These are phyloP conservation scores for Cryptus viduatorius DNA, from an alignment of 2,888 invertebrate genomes.

Conservation along the genomic window DNA sequence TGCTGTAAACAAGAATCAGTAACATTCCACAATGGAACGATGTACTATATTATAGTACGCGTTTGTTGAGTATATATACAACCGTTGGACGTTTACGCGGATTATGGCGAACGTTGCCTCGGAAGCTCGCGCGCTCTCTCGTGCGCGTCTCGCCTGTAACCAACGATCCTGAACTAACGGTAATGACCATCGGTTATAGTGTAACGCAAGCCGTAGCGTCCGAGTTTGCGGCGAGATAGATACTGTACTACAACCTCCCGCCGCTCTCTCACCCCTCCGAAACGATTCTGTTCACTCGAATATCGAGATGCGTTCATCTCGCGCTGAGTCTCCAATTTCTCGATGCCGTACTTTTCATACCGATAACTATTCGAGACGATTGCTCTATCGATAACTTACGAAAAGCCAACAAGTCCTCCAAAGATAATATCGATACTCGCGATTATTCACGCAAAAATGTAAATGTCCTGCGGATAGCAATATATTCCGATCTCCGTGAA, in stretches of 20 bases:
- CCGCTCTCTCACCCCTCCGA: not conserved
- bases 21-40: not conserved
- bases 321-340: not conserved
- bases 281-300: constrained; percentile 43
- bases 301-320: not conserved
- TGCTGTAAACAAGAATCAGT: not conserved
- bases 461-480: too few species aligned
- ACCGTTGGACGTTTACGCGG: constrained; percentile 63
- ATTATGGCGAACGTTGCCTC: constrained; percentile 55
- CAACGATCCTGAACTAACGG: constrained; percentile 67
- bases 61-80: not conserved
- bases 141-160: constrained; percentile 47
- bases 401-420: not conserved
- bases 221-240: constrained; percentile 31
- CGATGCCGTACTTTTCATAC: not conserved
- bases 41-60: constrained; percentile 20
- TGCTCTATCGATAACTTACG: not conserved
- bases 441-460: too few species aligned
- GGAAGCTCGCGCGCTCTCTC: constrained; percentile 37
- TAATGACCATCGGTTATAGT: constrained; percentile 67
- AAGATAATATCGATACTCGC: too few species aligned
- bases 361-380: not conserved
- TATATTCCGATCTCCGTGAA: too few species aligned
- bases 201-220: constrained; percentile 42
- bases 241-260: not conserved